Evolutionary conservation across 1,140 invertebrate genomes (phyloP).

Genomic region (Belonocnema kinseyi): DNA sequence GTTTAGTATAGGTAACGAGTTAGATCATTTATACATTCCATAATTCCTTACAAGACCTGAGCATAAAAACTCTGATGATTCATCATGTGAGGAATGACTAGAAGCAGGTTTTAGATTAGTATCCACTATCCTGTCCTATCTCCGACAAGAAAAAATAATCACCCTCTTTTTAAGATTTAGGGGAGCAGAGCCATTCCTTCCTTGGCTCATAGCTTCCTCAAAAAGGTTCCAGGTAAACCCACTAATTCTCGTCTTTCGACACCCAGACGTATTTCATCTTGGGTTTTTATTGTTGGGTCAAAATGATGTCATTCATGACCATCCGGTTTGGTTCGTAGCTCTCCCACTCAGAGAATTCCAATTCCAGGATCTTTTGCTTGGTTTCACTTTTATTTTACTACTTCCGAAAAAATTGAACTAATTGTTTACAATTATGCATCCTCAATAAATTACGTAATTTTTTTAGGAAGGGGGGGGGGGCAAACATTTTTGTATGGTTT

Average conservation of each 20-base stretch:
- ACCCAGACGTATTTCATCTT: constrained; percentile 24
- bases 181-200: not conserved
- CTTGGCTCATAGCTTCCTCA: not conserved
- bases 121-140: not conserved
- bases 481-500: too few species aligned
- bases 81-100: not conserved
- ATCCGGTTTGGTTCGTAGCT: not conserved
- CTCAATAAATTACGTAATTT: too few species aligned
- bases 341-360: too few species aligned
- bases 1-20: too few species aligned
- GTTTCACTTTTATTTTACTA: too few species aligned
- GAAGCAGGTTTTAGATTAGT: not conserved
- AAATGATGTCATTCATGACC: constrained; percentile 27
- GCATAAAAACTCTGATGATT: constrained; percentile 3
- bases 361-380: too few species aligned
- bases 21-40: too few species aligned
- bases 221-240: constrained; percentile 27
- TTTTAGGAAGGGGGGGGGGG: too few species aligned
- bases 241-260: constrained; percentile 29
- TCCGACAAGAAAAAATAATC: not conserved
- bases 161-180: not conserved
- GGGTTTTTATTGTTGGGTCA: constrained; percentile 5
- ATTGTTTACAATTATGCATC: too few species aligned
- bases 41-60: too few species aligned
- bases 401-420: too few species aligned